Conservation (phyloP, 2,888 invertebrate genomes). For the Beris chalybata region DNA sequence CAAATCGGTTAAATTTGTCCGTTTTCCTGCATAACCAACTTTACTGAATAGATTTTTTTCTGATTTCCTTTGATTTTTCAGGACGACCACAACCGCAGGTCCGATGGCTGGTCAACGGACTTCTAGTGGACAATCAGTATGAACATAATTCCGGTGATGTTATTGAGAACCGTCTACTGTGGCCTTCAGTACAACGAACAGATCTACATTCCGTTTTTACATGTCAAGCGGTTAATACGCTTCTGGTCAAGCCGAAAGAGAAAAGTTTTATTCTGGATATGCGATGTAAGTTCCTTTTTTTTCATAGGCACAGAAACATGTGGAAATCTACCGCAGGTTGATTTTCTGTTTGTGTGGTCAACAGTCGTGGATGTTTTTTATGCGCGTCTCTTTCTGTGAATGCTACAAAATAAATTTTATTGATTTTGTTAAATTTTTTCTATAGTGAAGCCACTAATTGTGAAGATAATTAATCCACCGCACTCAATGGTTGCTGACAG, state of each 20-base stretch:
- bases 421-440: constrained; percentile 33
- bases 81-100: constrained; percentile 81
- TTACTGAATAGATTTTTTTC: constrained; percentile 5
- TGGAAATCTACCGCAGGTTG: background rate
- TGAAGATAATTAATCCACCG: constrained; percentile 71
- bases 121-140: constrained; percentile 77
- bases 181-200: constrained; percentile 74
- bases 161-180: constrained; percentile 77
- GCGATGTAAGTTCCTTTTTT: constrained; percentile 67
- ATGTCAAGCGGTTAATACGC: constrained; percentile 85
- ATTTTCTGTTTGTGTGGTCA: no score
- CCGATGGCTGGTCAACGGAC: constrained; percentile 80
- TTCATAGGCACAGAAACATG: background rate
- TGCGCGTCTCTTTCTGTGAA: background rate
- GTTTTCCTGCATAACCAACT: background rate
- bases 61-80: constrained; percentile 48
- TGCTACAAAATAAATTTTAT: background rate
- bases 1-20: no score
- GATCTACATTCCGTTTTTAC: constrained; percentile 86
- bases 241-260: constrained; percentile 77
- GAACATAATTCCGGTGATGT: constrained; percentile 84
- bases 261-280: constrained; percentile 75
- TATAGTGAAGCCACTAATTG: constrained; percentile 79
- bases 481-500: constrained; percentile 78
- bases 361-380: no score